Base-by-base conservation (phyloP, 1,140 invertebrate genomes). In the Leptinotarsa defecta region DNA sequence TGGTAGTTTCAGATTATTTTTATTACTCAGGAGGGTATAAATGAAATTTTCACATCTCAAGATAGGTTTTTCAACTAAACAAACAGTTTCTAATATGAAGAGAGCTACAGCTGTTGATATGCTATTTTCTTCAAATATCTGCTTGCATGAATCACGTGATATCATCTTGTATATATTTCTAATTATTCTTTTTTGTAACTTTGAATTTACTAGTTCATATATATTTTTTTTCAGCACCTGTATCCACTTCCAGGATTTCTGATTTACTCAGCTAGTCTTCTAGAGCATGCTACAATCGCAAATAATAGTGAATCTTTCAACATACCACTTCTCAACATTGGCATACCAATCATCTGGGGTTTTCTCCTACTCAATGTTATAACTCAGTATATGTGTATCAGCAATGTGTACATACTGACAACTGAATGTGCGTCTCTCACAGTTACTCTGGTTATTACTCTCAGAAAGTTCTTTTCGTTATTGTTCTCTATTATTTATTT, bases 401-500 rank as follows among this genome's bases (percentile, higher is more conserved):
- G 94, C 81, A 95, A 96, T 13, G 98, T 99, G 2, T 99, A 98
- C 83, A 90, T 94, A 19, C 88, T 99, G 81, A 98, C 96, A 3
- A 95, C 97, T 0, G 95, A 98, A 85, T 98, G 96, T 84, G 91
- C 94, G 11, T 98, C 97, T 0, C 85, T 99, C 15, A 97, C 96
- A 0, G 97, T 99, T 0, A 99, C 97, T 0, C 87, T 99, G 73
- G 95, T 99, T 3, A 92, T 99, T 15, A 99, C 98, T 1, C 85
- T 99, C 67, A 88, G 98, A 48, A 99, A 99, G 86, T 99, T 99
- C 84, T 88, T 96, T 6, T 98, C 96, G 13, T 87, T 99, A 62
- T 86, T 99, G 19, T 94, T 99, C 84, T 99, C 98, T 2, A 98
- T 99, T 81, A 82, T 96, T 52, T 99, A 98, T 84, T 99, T 99